Evolutionary conservation across 2,888 invertebrate species (phyloP).

Genomic region (Galeopsomyia nigrocyanea): DNA sequence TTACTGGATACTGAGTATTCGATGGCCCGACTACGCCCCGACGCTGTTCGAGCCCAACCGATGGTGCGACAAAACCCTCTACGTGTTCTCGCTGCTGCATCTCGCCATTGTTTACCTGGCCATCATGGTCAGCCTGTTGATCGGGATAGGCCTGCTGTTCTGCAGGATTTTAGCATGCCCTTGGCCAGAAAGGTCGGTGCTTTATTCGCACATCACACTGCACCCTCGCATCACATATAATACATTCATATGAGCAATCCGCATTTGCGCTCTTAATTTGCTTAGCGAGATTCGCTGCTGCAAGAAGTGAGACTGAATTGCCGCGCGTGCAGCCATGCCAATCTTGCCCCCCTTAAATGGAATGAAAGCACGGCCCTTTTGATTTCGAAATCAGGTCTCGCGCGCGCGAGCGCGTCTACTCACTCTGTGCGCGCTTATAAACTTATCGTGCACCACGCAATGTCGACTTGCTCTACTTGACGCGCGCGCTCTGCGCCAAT

Average conservation of each 20-base stretch:
- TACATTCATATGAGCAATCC: neutral
- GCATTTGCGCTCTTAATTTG: too few species aligned
- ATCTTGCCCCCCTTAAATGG: too few species aligned
- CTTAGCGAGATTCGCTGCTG: too few species aligned
- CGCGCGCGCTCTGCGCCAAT: too few species aligned
- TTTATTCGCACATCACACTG: neutral
- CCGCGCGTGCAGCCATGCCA: too few species aligned
- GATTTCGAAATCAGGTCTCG: too few species aligned
- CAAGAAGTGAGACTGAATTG: too few species aligned
- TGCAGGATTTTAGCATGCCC: conserved; percentile 82
- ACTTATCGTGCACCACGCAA: too few species aligned
- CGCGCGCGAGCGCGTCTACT: too few species aligned
- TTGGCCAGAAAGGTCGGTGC: conserved; percentile 73
- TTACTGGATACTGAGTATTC: conserved; percentile 83
- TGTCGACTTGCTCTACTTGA: too few species aligned
- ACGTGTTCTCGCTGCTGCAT: conserved; percentile 83
- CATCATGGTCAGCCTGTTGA: conserved; percentile 72
- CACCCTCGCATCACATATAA: neutral
- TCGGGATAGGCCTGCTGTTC: conserved; percentile 74
- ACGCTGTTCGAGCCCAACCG: conserved; percentile 82
- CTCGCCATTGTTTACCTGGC: conserved; percentile 79
- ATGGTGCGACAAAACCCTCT: conserved; percentile 85
- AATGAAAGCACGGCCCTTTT: too few species aligned
- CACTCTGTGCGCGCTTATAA: too few species aligned
- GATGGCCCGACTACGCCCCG: conserved; percentile 82